These are phyloP conservation scores for Eutolmus rufibarbis DNA, from an alignment of 2,888 invertebrate species.

Conservation along the genomic window DNA sequence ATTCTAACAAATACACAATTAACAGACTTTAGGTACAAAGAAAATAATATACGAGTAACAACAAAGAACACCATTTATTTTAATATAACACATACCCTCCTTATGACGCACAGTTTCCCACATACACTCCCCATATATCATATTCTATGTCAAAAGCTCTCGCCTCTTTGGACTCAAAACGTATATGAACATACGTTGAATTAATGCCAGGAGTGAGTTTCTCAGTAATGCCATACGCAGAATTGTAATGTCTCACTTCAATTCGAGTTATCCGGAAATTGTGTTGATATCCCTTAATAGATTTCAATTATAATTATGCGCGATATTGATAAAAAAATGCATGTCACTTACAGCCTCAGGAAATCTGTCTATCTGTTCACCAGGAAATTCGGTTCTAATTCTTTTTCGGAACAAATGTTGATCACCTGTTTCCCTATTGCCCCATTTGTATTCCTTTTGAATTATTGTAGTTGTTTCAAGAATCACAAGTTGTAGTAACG, in stretches of 20 bases:
- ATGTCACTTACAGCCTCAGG: background rate
- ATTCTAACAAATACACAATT: no score
- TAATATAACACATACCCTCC: background rate
- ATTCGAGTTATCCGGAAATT: background rate
- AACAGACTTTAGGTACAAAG: no score
- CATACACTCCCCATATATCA: background rate
- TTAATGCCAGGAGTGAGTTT: background rate
- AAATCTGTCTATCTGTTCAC: background rate
- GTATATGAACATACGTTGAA: background rate
- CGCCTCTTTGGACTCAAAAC: background rate
- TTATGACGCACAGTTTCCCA: background rate
- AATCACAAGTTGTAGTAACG: background rate
- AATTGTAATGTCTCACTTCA: background rate
- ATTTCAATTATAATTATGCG: background rate
- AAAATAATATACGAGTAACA: background rate
- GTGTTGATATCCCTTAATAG: background rate
- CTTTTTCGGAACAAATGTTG: background rate
- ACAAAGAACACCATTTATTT: background rate
- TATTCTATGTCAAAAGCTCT: background rate
- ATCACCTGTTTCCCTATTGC: background rate
- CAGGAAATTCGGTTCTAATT: background rate
- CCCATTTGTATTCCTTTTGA: background rate
- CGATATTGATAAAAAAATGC: background rate
- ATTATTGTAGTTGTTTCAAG: background rate
- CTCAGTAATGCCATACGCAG: background rate